Base-by-base conservation (phyloP, 1,140 invertebrate genomes). In the Drosophila sproati region DNA sequence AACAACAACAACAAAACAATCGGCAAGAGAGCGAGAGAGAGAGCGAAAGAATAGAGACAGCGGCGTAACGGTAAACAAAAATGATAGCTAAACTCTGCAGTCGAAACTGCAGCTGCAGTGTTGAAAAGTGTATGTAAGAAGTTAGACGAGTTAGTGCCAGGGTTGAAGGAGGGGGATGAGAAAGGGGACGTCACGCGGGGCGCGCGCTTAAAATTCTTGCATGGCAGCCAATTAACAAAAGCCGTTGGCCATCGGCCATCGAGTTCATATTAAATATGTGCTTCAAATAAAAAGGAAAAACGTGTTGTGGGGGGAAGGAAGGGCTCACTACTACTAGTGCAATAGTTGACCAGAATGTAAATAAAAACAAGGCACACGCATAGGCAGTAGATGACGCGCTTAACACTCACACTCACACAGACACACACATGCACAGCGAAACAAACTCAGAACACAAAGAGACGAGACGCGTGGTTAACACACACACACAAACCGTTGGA, bases 21-120 rank as follows among this genome's bases (percentile, higher is more conserved):
- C 1, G 6, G 39, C 12, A n/a, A 41, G 20, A 32, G 28, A 37
- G 39, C 39, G 47, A 37, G 45, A 63, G 41, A 63, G 41, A 73
- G 64, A 34, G 35, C 56, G 34, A 61, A 57, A 55, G 39, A 43
- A 43, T 74, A 73, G 73, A 51, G 73, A 50, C 54, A 80, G 60
- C 78, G 71, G 71, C 80, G 10, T 88, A 88, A 88, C 83, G 77
- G 83, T 88, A 89, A 88, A 87, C 70, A 81, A 88, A 45, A 87
- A 83, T 72, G 76, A 88, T 88, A 77, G 71, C 63, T 61, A 39
- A 28, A 70, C 28, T 47, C 51, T 6, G 50, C 34, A 34, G 34
- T 43, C 10, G 20, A 39, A 31, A 31, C 54, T 74, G 72, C 71
- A 67, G 64, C 52, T 69, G 72, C 51, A 51, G 7, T 34, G 35